Evolutionary conservation across 2,797 vertebrate genomes (phyloP), one percentile per base, ranked within the genome.

Genomic region (Ctenopoma kingsleyae): DNA sequence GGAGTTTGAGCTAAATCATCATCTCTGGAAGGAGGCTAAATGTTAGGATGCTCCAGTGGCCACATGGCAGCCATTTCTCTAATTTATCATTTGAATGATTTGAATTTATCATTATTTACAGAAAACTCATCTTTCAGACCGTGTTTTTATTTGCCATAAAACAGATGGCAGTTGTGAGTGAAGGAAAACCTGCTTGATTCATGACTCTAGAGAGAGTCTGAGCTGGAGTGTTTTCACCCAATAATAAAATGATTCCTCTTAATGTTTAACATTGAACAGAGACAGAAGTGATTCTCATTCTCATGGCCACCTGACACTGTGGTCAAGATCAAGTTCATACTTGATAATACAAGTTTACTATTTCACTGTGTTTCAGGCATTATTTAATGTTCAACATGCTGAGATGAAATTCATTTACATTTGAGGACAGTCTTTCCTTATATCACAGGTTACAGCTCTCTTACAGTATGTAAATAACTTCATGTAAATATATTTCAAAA

Each of bases 1-100:
- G 41, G 30, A 78, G 41, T 19, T 40, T 52, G 56, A 44, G 56
- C 56, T 80, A 60, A 82, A 73, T 59, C 64, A 32, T 57, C 41
- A 2, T 63, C 22, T 62, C 59, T 46, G 46, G 35, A 60, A 64
- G 44, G 17, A 23, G 36, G 32, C 66, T 25, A 27, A 46, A 53
- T 69, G 57, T 54, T 19, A 13, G 10, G 40, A 75, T 16, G 53
- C 47, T 59, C 47, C 19, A 36, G 41, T 27, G 30, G 38, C 2
- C 8, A 15, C 40, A 30, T 17, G 41, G 16, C 40, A 51, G 67
- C 38, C 13, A 12, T 48, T 47, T 63, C 9, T 67, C 46, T 8
- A 35, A 32, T 19, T 36, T 12, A 23, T n/a, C 50, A 23, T 8
- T 17, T 41, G 8, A 52, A 67, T 56, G 13, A 48, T 30, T 2